Percentiles rank a stretch among this genome's conserved stretches.
Conservation (phyloP, 2,797 vertebrate species). For the Muscicapa comitata region DNA sequence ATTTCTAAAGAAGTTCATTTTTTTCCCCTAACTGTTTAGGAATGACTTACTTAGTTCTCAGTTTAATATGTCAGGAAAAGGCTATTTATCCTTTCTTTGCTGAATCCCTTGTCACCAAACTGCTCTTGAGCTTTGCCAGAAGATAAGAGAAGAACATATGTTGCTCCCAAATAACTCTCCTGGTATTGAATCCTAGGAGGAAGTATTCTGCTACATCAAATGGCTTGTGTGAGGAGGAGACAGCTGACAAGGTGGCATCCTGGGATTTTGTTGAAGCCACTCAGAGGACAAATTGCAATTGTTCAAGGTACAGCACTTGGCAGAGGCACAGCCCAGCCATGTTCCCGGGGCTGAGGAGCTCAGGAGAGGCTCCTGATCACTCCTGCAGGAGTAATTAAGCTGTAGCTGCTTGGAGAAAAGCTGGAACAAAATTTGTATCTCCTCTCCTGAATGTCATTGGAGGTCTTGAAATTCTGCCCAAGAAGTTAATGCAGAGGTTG, state of each 20-base stretch:
- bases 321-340: neutral
- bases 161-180: constrained; percentile 47
- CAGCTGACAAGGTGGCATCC: constrained; percentile 81
- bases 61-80: neutral
- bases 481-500: neutral
- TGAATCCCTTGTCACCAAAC: neutral
- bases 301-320: constrained; percentile 84
- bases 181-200: constrained; percentile 75
- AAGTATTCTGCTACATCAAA: constrained; percentile 91
- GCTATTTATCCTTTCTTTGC: neutral
- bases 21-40: neutral
- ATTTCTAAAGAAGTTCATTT: neutral
- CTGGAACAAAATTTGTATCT: neutral
- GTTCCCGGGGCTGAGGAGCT: neutral
- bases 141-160: constrained; percentile 2
- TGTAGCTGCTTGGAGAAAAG: neutral
- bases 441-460: constrained; percentile 26
- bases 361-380: neutral
- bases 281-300: constrained; percentile 91
- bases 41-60: neutral
- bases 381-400: constrained; percentile 16
- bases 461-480: constrained; percentile 26
- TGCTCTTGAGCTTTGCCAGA: neutral
- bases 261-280: constrained; percentile 96
- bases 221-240: constrained; percentile 88